Base-by-base conservation (phyloP, 2,888 invertebrate genomes). In the Spilosoma lubricipeda region DNA sequence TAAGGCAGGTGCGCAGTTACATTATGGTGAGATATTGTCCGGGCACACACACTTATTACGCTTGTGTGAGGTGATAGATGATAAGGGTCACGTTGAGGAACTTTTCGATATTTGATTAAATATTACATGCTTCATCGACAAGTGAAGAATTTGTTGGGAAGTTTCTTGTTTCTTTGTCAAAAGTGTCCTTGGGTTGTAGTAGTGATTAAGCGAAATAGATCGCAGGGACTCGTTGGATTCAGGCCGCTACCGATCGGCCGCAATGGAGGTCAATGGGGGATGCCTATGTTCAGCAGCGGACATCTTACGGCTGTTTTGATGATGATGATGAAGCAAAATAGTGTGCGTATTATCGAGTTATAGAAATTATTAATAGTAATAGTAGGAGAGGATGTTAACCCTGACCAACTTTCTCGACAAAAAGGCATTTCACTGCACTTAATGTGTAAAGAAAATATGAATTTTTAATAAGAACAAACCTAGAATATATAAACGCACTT, bases 41-140 rank as follows among this genome's bases (percentile, higher is more conserved):
- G 72, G 68, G 63, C 76, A 20, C 69, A 42, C 63, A 77, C 78
- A 82, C 80, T 78, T 78, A 74, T 72, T 73, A 69, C 67, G 45
- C 42, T 63, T 59, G 74, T 79, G 67, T 80, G 77, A 73, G 80
- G 87, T 85, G 86, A 88, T 86, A 86, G 85, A 87, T 91, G 90
- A 91, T 82, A 87, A 86, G 90, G 90, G 90, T 91, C 83, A 76
- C 80, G 73, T 81, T 78, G 79, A 77, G 75, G 73, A 71, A 78
- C 82, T 80, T 76, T 77, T 81, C 73, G 78, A 83, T 78, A 70
- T 85, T 84, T 82, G 78, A 86, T 85, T 77, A 77, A 75, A 80
- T 39, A 27, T 48, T n/a, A 71, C 42, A 27, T 42, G 30, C 18
- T 33, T 64, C 64, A 33, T 27, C 27, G 15, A 59, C 5, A 56